phyloP scores from a whole-genome alignment of 2,888 invertebrate genomes.

The Caenorhabditis sp. region DNA sequence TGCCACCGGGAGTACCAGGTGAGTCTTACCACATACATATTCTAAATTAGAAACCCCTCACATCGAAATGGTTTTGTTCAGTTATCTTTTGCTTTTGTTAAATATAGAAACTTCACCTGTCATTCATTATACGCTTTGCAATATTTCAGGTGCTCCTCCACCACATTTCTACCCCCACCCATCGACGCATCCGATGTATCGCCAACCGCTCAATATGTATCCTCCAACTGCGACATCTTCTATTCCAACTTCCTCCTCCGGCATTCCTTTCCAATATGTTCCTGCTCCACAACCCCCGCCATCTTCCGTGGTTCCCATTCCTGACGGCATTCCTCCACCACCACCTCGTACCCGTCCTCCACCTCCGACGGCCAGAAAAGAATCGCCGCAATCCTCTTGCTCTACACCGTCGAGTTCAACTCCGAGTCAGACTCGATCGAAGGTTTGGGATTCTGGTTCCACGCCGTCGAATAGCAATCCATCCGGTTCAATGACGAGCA shows the following conservation, averaged over 20 bases:
- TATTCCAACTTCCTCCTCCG: neutral
- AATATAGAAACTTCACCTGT: too few species aligned
- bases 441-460: neutral
- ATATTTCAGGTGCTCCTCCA: neutral
- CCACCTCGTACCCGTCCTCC: neutral
- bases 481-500: neutral
- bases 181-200: neutral
- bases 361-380: neutral
- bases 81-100: too few species aligned
- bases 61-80: neutral
- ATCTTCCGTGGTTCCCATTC: neutral
- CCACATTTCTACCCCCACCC: neutral
- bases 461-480: neutral
- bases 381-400: neutral
- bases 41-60: too few species aligned
- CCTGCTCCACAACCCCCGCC: conserved; percentile 3
- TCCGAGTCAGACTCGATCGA: neutral
- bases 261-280: neutral
- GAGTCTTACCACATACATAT: too few species aligned
- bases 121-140: too few species aligned
- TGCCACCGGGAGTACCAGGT: neutral
- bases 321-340: neutral
- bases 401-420: neutral
- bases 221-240: neutral
- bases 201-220: neutral